phyloP scores from a whole-genome alignment of 2,888 invertebrate genomes.

The Furcula furcula region DNA sequence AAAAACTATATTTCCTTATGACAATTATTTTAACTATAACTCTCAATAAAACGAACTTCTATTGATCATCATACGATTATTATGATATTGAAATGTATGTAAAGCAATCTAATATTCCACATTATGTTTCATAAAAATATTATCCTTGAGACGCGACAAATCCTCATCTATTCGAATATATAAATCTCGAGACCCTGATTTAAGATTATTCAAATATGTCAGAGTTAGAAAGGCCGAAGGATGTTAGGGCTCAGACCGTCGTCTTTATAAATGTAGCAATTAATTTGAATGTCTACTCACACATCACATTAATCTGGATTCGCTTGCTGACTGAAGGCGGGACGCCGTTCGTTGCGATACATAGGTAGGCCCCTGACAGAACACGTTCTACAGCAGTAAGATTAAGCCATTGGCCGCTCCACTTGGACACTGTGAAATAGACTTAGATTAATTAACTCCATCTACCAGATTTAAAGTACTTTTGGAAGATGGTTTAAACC shows the following conservation, averaged over 20 bases:
- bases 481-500: too few relatives aligned
- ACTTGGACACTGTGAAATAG: conserved; percentile 71
- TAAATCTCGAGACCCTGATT: conserved; percentile 8
- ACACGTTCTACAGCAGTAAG: conserved; percentile 80
- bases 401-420: conserved; percentile 80
- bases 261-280: conserved; percentile 18
- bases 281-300: conserved; percentile 24
- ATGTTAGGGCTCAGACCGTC: conserved; percentile 2
- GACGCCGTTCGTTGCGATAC: conserved; percentile 85
- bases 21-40: too few relatives aligned
- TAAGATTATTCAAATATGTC: conserved; percentile 7
- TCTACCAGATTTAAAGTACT: too few relatives aligned
- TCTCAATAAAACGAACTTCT: too few relatives aligned
- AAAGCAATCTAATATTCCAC: background rate
- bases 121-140: too few relatives aligned
- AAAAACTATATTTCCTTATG: too few relatives aligned
- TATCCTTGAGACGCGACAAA: background rate
- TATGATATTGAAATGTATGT: too few relatives aligned
- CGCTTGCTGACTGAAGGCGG: conserved; percentile 76
- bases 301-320: conserved; percentile 79
- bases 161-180: conserved; percentile 3
- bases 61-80: too few relatives aligned
- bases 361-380: conserved; percentile 84
- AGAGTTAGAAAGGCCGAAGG: background rate
- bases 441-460: too few relatives aligned